A percentile compares a stretch with the other conserved stretches of the same genome.
phyloP scores from a whole-genome alignment of 2,888 invertebrate genomes.

The Mesorhabditis belari region DNA sequence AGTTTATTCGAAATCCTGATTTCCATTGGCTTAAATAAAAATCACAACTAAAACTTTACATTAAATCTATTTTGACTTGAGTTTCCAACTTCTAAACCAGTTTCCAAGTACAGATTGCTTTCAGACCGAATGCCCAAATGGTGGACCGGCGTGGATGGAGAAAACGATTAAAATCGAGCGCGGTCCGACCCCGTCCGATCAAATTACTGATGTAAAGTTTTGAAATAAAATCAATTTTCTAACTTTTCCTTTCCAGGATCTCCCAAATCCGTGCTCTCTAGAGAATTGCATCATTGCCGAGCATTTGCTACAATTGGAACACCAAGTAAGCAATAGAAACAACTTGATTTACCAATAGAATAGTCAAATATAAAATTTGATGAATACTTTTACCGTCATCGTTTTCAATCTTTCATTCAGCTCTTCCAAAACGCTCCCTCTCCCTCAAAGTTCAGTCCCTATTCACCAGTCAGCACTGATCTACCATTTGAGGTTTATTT shows the following conservation, averaged over 20 bases:
- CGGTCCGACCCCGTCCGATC: conserved; percentile 3
- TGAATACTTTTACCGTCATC: too few species aligned
- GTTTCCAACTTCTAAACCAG: too few species aligned
- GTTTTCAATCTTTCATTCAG: too few species aligned
- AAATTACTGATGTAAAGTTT: background rate
- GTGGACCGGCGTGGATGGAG: background rate
- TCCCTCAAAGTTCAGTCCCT: conserved; percentile 17
- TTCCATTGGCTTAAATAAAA: too few species aligned
- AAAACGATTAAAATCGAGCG: conserved; percentile 4
- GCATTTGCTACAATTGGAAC: conserved; percentile 6
- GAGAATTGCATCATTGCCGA: conserved; percentile 8
- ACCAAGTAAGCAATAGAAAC: conserved; percentile 1
- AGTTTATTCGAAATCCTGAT: too few species aligned
- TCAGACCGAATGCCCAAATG: background rate
- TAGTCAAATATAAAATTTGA: too few species aligned
- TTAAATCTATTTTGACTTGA: too few species aligned
- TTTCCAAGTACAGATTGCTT: too few species aligned
- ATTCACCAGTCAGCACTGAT: conserved; percentile 17
- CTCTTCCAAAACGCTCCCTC: conserved; percentile 23
- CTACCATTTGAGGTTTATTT: conserved; percentile 21
- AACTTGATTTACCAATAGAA: too few species aligned
- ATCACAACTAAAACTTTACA: too few species aligned
- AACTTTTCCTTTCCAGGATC: conserved; percentile 2
- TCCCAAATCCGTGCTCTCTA: conserved; percentile 8
- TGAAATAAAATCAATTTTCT: background rate